A percentile compares a stretch with the other conserved stretches of the same genome.
Evolutionary conservation across 2,888 invertebrate genomes (phyloP).

Genomic region (Muschampia plurimacula): DNA sequence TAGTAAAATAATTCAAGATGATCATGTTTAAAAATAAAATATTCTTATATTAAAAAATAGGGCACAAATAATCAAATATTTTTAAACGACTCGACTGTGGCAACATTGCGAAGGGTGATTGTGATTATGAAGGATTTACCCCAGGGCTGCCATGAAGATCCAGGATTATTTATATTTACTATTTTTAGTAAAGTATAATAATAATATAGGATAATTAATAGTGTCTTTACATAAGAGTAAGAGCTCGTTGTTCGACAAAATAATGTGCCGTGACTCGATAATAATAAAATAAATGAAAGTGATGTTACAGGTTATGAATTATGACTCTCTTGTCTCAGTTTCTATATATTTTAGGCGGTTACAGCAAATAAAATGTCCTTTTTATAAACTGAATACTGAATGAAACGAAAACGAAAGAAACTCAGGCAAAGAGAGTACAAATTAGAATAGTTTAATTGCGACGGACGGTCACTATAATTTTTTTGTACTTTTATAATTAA

Average conservation of each 20-base stretch:
- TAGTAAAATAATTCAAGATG: not conserved
- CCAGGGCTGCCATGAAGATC: not conserved
- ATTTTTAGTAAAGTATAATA: not conserved
- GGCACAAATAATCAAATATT: not conserved
- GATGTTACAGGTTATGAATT: conserved; percentile 26
- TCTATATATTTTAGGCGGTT: conserved; percentile 19
- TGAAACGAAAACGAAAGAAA: conserved; percentile 32
- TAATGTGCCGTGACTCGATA: conserved; percentile 36
- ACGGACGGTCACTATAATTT: conserved; percentile 23
- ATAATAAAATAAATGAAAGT: conserved; percentile 28
- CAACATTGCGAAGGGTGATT: not conserved
- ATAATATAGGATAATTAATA: conserved; percentile 9
- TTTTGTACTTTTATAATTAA: conserved; percentile 9
- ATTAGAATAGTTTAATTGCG: conserved; percentile 23
- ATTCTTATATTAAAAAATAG: conserved; percentile 1
- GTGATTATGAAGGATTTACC: not conserved
- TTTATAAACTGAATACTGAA: not conserved
- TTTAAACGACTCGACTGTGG: not conserved
- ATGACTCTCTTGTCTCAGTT: conserved; percentile 37
- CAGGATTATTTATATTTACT: not conserved
- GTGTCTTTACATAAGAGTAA: conserved; percentile 17
- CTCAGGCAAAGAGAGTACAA: conserved; percentile 39
- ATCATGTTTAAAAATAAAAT: not conserved
- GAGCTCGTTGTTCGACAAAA: conserved; percentile 33
- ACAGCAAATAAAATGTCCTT: not conserved